These are phyloP conservation scores for Pachliopta kotzebuea DNA, from an alignment of 2,888 invertebrate genomes.

Conservation along the genomic window DNA sequence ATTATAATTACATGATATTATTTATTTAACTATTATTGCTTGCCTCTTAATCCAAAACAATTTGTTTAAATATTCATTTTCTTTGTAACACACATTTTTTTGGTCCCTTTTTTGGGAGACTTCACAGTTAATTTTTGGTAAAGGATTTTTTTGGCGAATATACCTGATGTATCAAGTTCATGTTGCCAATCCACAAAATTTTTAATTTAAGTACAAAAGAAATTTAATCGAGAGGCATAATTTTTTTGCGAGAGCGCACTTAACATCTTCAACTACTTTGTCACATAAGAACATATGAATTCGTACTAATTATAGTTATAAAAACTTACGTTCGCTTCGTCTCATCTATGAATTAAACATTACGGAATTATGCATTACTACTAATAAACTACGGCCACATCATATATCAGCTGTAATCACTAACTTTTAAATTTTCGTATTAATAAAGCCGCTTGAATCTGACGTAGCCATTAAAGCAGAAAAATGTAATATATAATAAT, in stretches of 20 bases:
- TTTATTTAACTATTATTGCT: too few relatives aligned
- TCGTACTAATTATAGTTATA: neutral
- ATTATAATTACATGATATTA: too few relatives aligned
- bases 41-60: too few relatives aligned
- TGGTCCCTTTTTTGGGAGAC: neutral
- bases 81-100: neutral
- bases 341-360: neutral
- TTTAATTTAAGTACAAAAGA: too few relatives aligned
- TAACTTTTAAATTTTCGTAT: neutral
- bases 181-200: too few relatives aligned
- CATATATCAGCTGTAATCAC: neutral
- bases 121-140: neutral
- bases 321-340: neutral
- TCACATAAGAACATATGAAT: neutral
- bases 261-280: neutral
- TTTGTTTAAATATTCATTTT: too few relatives aligned
- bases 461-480: slow-evolving; percentile 2
- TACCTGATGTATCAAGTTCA: neutral
- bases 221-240: too few relatives aligned
- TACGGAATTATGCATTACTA: too few relatives aligned
- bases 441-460: neutral
- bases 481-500: slow-evolving; percentile 1
- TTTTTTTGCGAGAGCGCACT: too few relatives aligned
- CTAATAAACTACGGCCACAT: neutral
- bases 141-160: neutral